These are phyloP conservation scores for Myrmecobius fasciatus DNA, from an alignment of 2,113 vertebrate species.

Conservation along the genomic window DNA sequence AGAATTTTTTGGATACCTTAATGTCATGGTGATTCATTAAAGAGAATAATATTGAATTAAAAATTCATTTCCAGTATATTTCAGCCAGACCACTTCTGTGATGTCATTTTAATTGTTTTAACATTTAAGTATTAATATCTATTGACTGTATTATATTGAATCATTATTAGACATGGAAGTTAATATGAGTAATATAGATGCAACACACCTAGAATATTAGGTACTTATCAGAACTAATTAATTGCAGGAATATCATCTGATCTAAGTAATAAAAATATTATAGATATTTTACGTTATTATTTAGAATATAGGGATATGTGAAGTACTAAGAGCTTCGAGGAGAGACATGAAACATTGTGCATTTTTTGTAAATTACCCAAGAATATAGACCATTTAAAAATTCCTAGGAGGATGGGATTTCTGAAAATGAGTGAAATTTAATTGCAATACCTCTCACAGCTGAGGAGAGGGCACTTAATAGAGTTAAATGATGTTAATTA, in stretches of 20 bases:
- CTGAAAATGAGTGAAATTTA: not conserved
- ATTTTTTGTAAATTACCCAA: not conserved
- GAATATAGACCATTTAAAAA: not conserved
- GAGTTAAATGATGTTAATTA: not conserved
- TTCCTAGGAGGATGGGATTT: not conserved
- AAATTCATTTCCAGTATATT: not conserved
- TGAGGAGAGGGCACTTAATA: not conserved
- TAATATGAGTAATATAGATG: not conserved
- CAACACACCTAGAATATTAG: not conserved
- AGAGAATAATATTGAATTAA: not conserved
- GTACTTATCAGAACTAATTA: not conserved
- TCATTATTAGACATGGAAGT: not conserved
- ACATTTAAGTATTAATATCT: not conserved
- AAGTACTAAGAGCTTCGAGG: not conserved
- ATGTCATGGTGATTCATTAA: not conserved
- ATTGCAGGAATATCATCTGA: not conserved
- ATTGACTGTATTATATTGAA: not conserved
- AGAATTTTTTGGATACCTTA: not conserved
- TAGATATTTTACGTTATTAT: not conserved
- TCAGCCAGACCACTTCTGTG: not conserved
- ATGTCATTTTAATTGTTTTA: not conserved
- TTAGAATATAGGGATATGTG: not conserved
- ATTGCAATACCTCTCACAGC: not conserved
- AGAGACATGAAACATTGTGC: not conserved
- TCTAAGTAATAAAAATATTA: not conserved